These are phyloP conservation scores for Grus americana DNA, from an alignment of 2,113 vertebrate species.

Conservation along the genomic window DNA sequence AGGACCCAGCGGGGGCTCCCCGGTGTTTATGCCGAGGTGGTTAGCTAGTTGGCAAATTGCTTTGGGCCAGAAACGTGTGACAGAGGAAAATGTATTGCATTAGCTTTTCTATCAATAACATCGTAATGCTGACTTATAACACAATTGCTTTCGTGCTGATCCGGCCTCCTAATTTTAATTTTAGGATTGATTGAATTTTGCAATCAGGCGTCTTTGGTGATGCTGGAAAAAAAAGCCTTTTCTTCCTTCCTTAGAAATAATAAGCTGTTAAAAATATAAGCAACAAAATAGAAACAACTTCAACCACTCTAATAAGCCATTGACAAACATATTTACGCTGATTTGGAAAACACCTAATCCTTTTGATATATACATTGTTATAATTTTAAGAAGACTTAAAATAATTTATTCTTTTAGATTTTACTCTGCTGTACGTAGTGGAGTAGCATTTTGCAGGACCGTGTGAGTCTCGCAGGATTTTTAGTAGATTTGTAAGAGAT, in stretches of 20 bases:
- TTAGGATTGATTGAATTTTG: constrained; percentile 49
- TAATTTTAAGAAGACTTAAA: not conserved
- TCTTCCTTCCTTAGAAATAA: not conserved
- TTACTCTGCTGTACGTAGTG: not conserved
- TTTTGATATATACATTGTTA: not conserved
- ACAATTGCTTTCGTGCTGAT: constrained; percentile 52
- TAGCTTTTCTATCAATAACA: constrained; percentile 71
- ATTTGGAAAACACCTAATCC: not conserved
- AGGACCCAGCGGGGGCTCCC: constrained; percentile 83
- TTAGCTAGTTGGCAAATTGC: constrained; percentile 79
- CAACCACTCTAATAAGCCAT: not conserved
- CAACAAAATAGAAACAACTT: constrained; percentile 25
- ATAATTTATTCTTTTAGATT: not conserved
- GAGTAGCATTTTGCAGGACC: not conserved
- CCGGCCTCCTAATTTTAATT: constrained; percentile 61
- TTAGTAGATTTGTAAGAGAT: not conserved
- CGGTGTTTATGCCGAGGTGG: constrained; percentile 86
- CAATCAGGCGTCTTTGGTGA: not conserved
- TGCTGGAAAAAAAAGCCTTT: not conserved
- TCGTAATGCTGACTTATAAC: constrained; percentile 58
- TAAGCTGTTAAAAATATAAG: constrained; percentile 16
- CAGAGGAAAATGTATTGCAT: constrained; percentile 70
- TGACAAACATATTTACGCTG: constrained; percentile 20
- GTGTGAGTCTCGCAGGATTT: not conserved
- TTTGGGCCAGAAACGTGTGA: constrained; percentile 70